These are phyloP conservation scores for Origma solitaria DNA, from an alignment of 2,113 vertebrate species.

Conservation along the genomic window DNA sequence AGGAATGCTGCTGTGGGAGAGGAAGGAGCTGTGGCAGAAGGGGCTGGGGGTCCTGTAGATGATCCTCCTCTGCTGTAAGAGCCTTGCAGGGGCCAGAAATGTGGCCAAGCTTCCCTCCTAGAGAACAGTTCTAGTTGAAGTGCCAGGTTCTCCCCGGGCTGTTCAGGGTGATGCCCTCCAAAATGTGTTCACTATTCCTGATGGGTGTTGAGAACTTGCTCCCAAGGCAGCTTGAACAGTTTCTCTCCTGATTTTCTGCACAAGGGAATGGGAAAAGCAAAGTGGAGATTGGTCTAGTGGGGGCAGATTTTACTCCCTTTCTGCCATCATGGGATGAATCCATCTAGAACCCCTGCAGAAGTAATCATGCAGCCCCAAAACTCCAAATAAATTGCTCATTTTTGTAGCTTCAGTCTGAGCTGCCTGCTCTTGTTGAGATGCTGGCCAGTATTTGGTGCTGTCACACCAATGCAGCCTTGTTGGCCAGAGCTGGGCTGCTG, in stretches of 20 bases:
- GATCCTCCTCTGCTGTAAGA: neutral
- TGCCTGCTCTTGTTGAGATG: fast-evolving
- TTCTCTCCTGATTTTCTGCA: neutral
- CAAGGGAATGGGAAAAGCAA: neutral
- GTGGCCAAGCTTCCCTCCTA: fast-evolving
- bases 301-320: neutral
- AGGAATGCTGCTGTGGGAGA: neutral
- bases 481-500: neutral
- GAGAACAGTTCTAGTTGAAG: neutral
- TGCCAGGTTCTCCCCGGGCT: neutral
- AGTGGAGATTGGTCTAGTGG: neutral
- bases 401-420: neutral
- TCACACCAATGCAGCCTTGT: neutral
- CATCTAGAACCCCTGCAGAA: neutral
- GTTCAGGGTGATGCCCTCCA: neutral
- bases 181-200: neutral
- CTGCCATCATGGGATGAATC: neutral
- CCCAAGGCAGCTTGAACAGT: neutral
- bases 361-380: neutral
- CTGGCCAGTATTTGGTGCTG: fast-evolving
- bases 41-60: fast-evolving
- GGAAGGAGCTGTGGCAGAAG: neutral
- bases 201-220: neutral
- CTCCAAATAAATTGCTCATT: neutral
- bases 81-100: neutral